Percentiles rank a stretch among this genome's conserved stretches.
Conservation (phyloP, 2,113 vertebrate genomes). For the Carassius carassius region DNA sequence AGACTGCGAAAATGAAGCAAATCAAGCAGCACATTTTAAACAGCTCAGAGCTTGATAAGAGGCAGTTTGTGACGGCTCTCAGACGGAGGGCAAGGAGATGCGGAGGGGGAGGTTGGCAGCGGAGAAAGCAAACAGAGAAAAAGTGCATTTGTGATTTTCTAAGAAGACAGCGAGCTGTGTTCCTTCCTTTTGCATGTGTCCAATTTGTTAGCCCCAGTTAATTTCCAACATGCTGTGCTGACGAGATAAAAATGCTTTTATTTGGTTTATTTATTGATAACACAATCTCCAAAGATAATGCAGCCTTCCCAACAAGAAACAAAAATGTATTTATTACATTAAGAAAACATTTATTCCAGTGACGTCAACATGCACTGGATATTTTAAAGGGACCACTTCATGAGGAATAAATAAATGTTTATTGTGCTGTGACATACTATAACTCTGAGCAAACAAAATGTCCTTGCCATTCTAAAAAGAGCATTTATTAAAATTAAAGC, state of each 20-base stretch:
- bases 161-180: conserved; percentile 49
- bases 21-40: conserved; percentile 42
- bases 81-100: conserved; percentile 19
- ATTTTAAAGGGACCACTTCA: neutral
- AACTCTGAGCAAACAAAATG: neutral
- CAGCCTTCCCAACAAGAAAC: conserved; percentile 40
- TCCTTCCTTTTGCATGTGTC: conserved; percentile 57
- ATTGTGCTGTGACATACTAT: neutral
- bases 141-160: conserved; percentile 45
- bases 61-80: conserved; percentile 48
- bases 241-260: conserved; percentile 62
- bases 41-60: conserved; percentile 32
- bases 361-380: neutral
- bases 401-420: neutral
- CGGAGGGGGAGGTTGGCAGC: neutral
- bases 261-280: conserved; percentile 64
- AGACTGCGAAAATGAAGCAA: conserved; percentile 40
- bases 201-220: conserved; percentile 63
- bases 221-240: conserved; percentile 63
- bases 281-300: conserved; percentile 60
- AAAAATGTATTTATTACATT: conserved; percentile 18
- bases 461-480: neutral
- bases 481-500: neutral
- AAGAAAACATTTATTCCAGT: neutral
- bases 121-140: conserved; percentile 45